Percentiles rank a stretch among this genome's conserved stretches.
phyloP scores from a whole-genome alignment of 2,888 invertebrate species.

The Nowickia ferox region DNA sequence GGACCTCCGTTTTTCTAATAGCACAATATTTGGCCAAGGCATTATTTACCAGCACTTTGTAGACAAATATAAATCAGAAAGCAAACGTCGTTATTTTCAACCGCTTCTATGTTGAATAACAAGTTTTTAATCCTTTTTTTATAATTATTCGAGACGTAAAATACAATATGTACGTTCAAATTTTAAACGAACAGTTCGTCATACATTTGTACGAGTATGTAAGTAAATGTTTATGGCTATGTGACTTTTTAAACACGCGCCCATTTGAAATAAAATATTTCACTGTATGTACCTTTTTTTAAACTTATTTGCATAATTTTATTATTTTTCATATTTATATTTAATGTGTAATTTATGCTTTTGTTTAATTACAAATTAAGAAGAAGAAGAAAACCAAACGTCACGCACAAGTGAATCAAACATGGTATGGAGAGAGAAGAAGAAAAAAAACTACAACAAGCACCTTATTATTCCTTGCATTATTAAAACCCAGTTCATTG shows the following conservation, averaged over 20 bases:
- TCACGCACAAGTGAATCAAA: constrained; percentile 64
- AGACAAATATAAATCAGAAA: no score
- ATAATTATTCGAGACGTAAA: no score
- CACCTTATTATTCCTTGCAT: constrained; percentile 40
- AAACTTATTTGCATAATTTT: constrained; percentile 56
- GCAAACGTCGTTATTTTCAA: no score
- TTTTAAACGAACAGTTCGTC: background rate
- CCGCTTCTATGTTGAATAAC: no score
- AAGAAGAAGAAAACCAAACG: constrained; percentile 32
- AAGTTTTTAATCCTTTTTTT: no score
- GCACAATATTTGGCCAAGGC: no score
- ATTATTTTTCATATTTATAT: constrained; percentile 39
- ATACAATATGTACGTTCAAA: background rate
- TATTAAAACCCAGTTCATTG: constrained; percentile 55
- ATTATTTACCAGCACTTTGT: no score
- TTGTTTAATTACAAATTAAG: constrained; percentile 60
- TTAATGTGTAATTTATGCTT: constrained; percentile 46
- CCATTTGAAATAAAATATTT: constrained; percentile 64
- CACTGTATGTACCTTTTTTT: constrained; percentile 1
- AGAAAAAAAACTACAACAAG: background rate
- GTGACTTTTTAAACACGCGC: constrained; percentile 60
- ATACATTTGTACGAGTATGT: background rate
- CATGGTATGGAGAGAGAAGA: background rate
- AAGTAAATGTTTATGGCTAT: background rate
- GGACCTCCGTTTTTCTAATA: no score